Percentiles rank a stretch among this genome's conserved stretches.
Conservation (phyloP, 2,888 invertebrate genomes). For the Xestia xanthographa region DNA sequence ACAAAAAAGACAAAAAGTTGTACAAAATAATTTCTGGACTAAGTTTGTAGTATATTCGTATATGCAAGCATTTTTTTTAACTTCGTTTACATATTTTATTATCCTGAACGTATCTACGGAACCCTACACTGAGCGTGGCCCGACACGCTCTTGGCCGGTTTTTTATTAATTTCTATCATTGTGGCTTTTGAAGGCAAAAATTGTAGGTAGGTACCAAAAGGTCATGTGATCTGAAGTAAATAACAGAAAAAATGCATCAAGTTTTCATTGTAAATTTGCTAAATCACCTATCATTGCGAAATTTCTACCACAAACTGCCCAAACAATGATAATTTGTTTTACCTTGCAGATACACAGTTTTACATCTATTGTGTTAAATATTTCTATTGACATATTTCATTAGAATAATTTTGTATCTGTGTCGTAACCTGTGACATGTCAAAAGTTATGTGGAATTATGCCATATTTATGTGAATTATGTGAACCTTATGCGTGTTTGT, state of each 20-base stretch:
- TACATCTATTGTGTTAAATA: conserved; percentile 35
- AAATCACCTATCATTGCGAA: conserved; percentile 36
- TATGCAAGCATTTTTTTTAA: too few relatives aligned
- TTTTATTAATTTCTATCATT: background rate
- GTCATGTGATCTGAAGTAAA: background rate
- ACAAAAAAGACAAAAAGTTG: too few relatives aligned
- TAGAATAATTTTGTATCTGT: conserved; percentile 48
- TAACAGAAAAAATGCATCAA: background rate
- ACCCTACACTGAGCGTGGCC: too few relatives aligned
- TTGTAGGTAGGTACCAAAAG: background rate
- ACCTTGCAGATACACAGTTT: conserved; percentile 57
- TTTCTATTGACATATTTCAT: conserved; percentile 38
- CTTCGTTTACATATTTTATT: too few relatives aligned
- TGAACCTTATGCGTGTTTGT: conserved; percentile 38
- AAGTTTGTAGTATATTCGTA: too few relatives aligned
- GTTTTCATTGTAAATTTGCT: conserved; percentile 8
- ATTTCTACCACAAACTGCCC: conserved; percentile 26
- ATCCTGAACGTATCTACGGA: too few relatives aligned
- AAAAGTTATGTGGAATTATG: conserved; percentile 66
- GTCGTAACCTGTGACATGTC: conserved; percentile 56
- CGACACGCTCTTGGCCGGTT: too few relatives aligned
- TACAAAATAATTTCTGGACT: too few relatives aligned
- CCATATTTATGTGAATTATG: conserved; percentile 64
- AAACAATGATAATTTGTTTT: conserved; percentile 62
- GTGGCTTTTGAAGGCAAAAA: background rate